Evolutionary conservation across 2,113 vertebrate genomes (phyloP).

Genomic region (Rhineura floridana): DNA sequence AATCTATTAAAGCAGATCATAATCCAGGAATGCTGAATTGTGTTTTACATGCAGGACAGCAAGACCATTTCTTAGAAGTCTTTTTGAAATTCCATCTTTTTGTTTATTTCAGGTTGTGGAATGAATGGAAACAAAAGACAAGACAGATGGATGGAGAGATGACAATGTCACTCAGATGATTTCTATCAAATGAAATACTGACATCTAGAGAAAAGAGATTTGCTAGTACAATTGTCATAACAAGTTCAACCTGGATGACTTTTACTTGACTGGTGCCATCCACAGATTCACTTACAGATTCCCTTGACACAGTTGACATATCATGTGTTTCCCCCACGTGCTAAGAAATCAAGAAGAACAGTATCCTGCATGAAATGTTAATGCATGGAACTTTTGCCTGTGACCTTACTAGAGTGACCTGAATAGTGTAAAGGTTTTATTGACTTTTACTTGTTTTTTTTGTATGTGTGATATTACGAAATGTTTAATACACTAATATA

Average conservation of each 20-base stretch:
- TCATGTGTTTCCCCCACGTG: slow-evolving; percentile 35
- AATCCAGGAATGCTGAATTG: neutral
- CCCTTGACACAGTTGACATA: slow-evolving; percentile 53
- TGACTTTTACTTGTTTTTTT: slow-evolving; percentile 36
- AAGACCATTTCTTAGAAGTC: slow-evolving; percentile 9
- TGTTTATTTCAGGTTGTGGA: slow-evolving; percentile 1
- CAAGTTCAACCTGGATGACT: slow-evolving; percentile 46
- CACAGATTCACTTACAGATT: slow-evolving; percentile 26
- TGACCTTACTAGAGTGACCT: slow-evolving; percentile 61
- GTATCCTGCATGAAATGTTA: slow-evolving; percentile 47
- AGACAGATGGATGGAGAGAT: slow-evolving; percentile 13
- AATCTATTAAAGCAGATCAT: neutral
- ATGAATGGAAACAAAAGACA: slow-evolving; percentile 26
- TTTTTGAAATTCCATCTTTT: neutral
- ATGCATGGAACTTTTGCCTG: slow-evolving; percentile 42
- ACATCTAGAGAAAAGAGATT: slow-evolving; percentile 26
- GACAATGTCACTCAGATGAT: neutral
- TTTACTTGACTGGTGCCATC: slow-evolving; percentile 22
- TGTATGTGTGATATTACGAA: slow-evolving; percentile 39
- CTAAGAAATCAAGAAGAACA: slow-evolving; percentile 48
- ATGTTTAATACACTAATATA: slow-evolving; percentile 39
- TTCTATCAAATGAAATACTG: slow-evolving; percentile 27
- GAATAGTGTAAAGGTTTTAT: slow-evolving; percentile 57
- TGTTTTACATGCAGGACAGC: neutral
- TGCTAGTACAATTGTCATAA: slow-evolving; percentile 50